Percentiles rank a stretch among this genome's conserved stretches.
phyloP scores from a whole-genome alignment of 2,113 vertebrate genomes.

The human region DNA sequence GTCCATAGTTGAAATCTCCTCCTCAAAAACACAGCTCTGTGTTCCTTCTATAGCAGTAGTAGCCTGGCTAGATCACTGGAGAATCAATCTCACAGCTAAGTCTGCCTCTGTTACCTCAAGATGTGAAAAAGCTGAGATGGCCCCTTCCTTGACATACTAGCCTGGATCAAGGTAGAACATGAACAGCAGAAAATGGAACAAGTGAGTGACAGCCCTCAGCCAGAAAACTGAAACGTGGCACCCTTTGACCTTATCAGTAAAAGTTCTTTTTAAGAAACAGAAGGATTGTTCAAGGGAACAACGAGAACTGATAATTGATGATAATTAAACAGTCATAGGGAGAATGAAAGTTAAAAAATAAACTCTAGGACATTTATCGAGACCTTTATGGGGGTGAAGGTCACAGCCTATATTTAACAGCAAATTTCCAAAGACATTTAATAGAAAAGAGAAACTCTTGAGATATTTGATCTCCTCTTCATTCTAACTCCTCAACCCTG shows the following conservation, averaged over 20 bases:
- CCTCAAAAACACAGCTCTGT: background rate
- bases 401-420: background rate
- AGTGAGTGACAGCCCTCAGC: background rate
- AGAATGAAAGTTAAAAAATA: slow-evolving; percentile 34
- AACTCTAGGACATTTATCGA: slow-evolving; percentile 8
- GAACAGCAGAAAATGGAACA: background rate
- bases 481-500: background rate
- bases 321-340: slow-evolving; percentile 20
- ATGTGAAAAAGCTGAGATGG: slow-evolving; percentile 23
- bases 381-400: background rate
- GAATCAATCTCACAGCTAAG: background rate
- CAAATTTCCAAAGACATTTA: slow-evolving; percentile 17
- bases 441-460: slow-evolving; percentile 16
- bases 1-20: background rate
- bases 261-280: slow-evolving; percentile 31
- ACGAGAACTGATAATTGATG: background rate
- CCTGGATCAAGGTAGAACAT: background rate
- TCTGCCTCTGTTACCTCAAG: background rate
- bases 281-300: background rate
- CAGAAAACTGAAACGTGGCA: background rate
- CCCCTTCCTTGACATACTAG: background rate
- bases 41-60: background rate
- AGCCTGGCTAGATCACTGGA: background rate
- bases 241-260: background rate
- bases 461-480: background rate